Conservation (phyloP, 2,888 invertebrate species). For the Amitus sp. region DNA sequence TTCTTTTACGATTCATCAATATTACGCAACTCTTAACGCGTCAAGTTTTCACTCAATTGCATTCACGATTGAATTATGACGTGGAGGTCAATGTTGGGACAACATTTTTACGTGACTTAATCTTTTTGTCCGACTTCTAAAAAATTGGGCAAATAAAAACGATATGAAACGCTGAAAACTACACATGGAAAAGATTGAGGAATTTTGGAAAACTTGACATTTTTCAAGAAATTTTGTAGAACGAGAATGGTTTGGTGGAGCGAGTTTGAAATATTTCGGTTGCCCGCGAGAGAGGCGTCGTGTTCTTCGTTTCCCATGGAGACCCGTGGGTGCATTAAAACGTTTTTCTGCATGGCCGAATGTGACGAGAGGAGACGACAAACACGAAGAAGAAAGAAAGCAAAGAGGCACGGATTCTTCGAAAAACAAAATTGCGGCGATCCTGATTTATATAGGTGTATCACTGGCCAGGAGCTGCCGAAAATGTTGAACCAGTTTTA, state of each 20-base stretch:
- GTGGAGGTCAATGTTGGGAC: too few relatives aligned
- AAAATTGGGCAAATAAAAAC: too few relatives aligned
- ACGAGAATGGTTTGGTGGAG: background rate
- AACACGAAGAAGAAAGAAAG: slow-evolving; percentile 21
- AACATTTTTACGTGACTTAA: too few relatives aligned
- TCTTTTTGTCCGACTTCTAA: too few relatives aligned
- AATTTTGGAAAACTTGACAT: too few relatives aligned
- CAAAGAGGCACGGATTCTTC: slow-evolving; percentile 23
- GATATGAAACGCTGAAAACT: too few relatives aligned
- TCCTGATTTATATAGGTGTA: slow-evolving; percentile 38
- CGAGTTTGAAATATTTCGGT: slow-evolving; percentile 8
- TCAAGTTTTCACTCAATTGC: too few relatives aligned
- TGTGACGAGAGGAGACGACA: slow-evolving; percentile 41
- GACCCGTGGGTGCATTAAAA: slow-evolving; percentile 39
- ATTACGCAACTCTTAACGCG: slow-evolving; percentile 6
- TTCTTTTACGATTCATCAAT: background rate
- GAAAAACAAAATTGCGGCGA: slow-evolving; percentile 30
- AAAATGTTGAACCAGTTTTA: slow-evolving; percentile 56
- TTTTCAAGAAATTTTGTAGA: too few relatives aligned
- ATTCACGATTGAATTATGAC: too few relatives aligned
- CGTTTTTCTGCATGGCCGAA: slow-evolving; percentile 51
- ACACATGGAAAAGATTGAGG: too few relatives aligned
- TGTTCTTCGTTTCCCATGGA: slow-evolving; percentile 46
- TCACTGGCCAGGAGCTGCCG: slow-evolving; percentile 44
- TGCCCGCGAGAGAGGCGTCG: slow-evolving; percentile 23